Conservation (phyloP, 2,113 vertebrate genomes). For the Laterallus jamaicensis region DNA sequence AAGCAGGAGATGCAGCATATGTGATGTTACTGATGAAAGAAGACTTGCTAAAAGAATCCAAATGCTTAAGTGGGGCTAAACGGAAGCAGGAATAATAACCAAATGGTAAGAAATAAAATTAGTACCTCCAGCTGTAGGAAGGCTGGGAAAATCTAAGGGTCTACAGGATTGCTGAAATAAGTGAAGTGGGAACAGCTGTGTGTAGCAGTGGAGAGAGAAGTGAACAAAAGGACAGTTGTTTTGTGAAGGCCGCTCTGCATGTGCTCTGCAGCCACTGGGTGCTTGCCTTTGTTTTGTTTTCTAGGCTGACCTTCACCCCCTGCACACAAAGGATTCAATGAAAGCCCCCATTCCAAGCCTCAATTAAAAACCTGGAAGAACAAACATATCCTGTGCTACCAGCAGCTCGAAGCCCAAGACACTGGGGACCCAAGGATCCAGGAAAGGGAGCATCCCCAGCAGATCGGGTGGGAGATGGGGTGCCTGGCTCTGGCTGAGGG, state of each 20-base stretch:
- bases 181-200: background rate
- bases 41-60: slow-evolving; percentile 1
- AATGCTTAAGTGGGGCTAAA: background rate
- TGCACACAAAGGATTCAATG: background rate
- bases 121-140: slow-evolving; percentile 24
- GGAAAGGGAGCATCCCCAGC: background rate
- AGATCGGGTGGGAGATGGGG: background rate
- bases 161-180: background rate
- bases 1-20: background rate
- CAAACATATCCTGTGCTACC: fast-evolving
- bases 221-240: slow-evolving; percentile 14
- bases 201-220: background rate
- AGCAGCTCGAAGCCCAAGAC: background rate
- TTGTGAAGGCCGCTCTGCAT: background rate
- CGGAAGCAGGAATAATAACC: slow-evolving; percentile 10
- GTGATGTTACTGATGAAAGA: background rate
- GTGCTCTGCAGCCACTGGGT: background rate
- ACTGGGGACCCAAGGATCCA: background rate
- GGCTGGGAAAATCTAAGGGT: background rate
- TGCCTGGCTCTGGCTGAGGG: background rate
- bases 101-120: slow-evolving; percentile 18
- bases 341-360: background rate
- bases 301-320: background rate
- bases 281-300: slow-evolving; percentile 34
- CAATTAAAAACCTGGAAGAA: slow-evolving; percentile 2